These are phyloP conservation scores for Crotalus horridus DNA, from an alignment of 2,113 vertebrate genomes.

Conservation along the genomic window DNA sequence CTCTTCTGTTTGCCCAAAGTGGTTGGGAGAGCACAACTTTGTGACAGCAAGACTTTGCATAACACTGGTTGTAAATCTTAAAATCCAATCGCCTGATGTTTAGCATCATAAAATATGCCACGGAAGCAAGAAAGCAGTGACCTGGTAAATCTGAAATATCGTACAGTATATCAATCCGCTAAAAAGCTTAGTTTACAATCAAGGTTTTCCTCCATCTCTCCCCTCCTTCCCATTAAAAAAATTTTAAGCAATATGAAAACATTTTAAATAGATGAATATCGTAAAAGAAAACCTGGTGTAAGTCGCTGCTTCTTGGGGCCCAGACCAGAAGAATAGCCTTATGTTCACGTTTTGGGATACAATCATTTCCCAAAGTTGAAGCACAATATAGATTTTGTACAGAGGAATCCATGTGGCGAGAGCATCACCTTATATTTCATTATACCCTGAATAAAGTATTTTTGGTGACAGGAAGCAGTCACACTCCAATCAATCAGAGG, in stretches of 20 bases:
- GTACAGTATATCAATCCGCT: background rate
- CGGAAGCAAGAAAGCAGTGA: background rate
- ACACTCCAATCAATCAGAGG: background rate
- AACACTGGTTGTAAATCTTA: background rate
- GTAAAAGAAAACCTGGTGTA: background rate
- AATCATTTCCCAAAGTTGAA: background rate
- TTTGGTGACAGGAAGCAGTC: background rate
- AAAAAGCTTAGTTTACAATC: background rate
- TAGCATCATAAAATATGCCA: background rate
- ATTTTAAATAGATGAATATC: background rate
- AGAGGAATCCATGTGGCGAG: background rate
- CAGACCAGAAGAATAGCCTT: background rate
- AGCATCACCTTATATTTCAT: background rate
- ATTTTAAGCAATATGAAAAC: background rate
- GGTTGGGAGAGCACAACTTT: background rate
- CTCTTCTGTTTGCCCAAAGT: background rate
- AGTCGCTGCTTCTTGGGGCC: background rate
- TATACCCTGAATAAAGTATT: background rate
- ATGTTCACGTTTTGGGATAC: background rate
- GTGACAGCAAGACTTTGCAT: background rate
- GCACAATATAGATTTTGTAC: background rate
- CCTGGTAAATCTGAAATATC: background rate
- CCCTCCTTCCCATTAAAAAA: background rate
- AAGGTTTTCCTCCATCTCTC: background rate
- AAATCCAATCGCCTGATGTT: background rate